Evolutionary conservation across 2,888 invertebrate genomes (phyloP), one percentile per base, ranked within the genome.

Genomic region (Ormyrus pomaceus): DNA sequence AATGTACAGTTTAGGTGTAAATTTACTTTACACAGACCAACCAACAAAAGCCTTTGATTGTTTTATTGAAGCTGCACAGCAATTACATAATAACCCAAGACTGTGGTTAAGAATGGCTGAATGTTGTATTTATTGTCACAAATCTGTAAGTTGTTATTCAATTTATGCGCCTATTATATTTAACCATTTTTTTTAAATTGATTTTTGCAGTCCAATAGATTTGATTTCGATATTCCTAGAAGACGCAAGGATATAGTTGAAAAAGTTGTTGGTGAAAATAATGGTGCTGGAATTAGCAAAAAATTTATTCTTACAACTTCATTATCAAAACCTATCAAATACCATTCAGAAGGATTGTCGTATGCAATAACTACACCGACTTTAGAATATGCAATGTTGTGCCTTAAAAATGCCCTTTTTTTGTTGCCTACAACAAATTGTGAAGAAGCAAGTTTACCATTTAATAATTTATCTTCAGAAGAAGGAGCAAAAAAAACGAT

Each of bases 101-200:
- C 93, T 99, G 59, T 99, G 99, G 98, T 92, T 98, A 78, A 93
- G 98, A 85, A 92, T 99, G 86, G 98, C 98, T 0, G 99, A 99
- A 91, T 97, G 98, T 88, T 97, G 97, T 89, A 95, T 97, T 64
- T 94, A 93, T 85, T 93, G 93, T 87, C 93, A 94, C 86, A 94
- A 94, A 87, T 91, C 92, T 83, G 93, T 93, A 84, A 92, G 93
- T 88, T 51, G 51, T 50, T n/a, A 53, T 69, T 64, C 8, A 53
- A 45, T 48, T 66, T 13, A 64, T 48, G n/a, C 9, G 11, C 45
- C 6, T 6, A 13, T 51, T 65, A n/a, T 46, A 46, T 51, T 61
- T 6, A 50, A 55, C n/a, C 53, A 19, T 10, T 53, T 53, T 9
- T 51, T 62, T 48, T 72, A 62, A 19, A 46, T 70, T 68, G 0